A percentile compares a stretch with the other conserved stretches of the same genome.
Conservation (phyloP, 1,140 invertebrate species). For the Xylocopa sonorina region DNA sequence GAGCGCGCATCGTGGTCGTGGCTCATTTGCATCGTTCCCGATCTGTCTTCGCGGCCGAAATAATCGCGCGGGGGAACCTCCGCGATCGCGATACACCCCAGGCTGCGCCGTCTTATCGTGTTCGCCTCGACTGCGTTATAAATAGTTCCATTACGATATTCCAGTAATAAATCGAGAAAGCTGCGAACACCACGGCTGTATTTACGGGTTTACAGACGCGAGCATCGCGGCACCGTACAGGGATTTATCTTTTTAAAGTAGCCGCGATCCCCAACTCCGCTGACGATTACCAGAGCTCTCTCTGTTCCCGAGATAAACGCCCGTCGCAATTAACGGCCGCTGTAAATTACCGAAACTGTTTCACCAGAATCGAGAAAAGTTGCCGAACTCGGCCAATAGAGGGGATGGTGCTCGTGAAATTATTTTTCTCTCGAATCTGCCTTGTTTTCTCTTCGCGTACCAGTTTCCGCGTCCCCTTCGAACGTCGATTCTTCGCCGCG, state of each 20-base stretch:
- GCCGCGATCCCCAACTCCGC: constrained; percentile 5
- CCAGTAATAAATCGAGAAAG: constrained; percentile 40
- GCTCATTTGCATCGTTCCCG: constrained; percentile 24
- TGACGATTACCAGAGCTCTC: constrained; percentile 28
- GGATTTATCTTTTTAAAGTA: constrained; percentile 42
- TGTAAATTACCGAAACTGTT: constrained; percentile 37
- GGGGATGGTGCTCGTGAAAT: not conserved
- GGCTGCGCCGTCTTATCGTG: not conserved
- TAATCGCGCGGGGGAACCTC: constrained; percentile 33
- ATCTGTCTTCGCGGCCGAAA: constrained; percentile 2
- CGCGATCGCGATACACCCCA: constrained; percentile 28
- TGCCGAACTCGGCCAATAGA: not conserved
- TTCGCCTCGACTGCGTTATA: not conserved
- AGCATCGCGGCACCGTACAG: not conserved
- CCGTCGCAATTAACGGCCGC: constrained; percentile 18
- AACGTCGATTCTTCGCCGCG: too few species aligned
- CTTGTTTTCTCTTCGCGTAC: not conserved
- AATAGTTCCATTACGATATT: constrained; percentile 42
- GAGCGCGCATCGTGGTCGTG: too few species aligned
- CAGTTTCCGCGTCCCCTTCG: too few species aligned
- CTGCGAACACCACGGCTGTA: not conserved
- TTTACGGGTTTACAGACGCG: constrained; percentile 7
- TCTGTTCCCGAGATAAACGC: constrained; percentile 22
- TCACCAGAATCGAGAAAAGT: not conserved
- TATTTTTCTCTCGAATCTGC: not conserved